Percentiles rank a stretch among this genome's conserved stretches.
These are phyloP conservation scores for Erpobdella octoculata DNA, from an alignment of 2,888 invertebrate species.

Conservation along the genomic window DNA sequence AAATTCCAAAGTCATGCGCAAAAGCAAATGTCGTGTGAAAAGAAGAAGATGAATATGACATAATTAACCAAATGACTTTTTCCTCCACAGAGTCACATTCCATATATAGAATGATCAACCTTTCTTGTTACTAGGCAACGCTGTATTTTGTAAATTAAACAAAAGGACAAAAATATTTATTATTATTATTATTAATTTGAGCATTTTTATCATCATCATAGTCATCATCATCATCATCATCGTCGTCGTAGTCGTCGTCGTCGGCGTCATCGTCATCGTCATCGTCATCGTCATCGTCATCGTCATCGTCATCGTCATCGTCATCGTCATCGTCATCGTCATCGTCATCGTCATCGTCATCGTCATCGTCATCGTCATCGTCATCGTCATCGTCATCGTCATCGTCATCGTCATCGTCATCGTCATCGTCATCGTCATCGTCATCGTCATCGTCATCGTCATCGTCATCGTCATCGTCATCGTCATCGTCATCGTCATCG, in stretches of 20 bases:
- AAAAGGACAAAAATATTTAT: no score
- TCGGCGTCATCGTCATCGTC: conserved; percentile 22
- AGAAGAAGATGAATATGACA: no score
- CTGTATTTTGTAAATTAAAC: no score
- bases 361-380: conserved; percentile 13
- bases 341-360: conserved; percentile 24
- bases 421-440: conserved; percentile 18
- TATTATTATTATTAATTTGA: background rate
- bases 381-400: conserved; percentile 15
- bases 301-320: conserved; percentile 20
- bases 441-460: conserved; percentile 23
- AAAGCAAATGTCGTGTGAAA: no score
- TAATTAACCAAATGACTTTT: no score
- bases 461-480: conserved; percentile 23
- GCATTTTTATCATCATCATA: no score
- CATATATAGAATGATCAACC: no score
- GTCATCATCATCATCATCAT: no score
- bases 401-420: conserved; percentile 20
- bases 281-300: conserved; percentile 20
- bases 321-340: conserved; percentile 22
- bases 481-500: conserved; percentile 21
- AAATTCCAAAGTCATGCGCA: no score
- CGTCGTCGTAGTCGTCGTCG: no score
- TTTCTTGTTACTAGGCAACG: no score
- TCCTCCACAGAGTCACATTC: no score